Conservation (phyloP, 2,888 invertebrate genomes). For the Asteroscopus sphinx region DNA sequence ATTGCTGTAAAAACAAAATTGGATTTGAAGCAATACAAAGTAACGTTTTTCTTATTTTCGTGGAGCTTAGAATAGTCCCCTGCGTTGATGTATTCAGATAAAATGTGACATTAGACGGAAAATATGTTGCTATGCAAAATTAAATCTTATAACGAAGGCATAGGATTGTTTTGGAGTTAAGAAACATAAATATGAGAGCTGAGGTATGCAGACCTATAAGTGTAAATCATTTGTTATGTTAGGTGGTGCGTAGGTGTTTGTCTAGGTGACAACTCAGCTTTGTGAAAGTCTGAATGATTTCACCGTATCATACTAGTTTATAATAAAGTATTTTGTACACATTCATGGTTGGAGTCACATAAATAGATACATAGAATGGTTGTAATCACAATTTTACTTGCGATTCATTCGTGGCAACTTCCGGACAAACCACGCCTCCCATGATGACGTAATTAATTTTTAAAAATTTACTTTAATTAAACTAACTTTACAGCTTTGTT, state of each 20-base stretch:
- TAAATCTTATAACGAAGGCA: conserved; percentile 12
- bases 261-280: conserved; percentile 9
- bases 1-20: conserved; percentile 43
- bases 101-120: conserved; percentile 30
- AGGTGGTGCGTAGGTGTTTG: conserved; percentile 15
- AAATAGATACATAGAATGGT: too few relatives aligned
- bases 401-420: too few relatives aligned
- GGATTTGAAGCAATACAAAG: conserved; percentile 28
- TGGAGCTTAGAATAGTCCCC: conserved; percentile 29
- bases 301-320: too few relatives aligned
- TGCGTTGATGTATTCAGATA: conserved; percentile 40
- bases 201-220: conserved; percentile 21
- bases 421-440: too few relatives aligned
- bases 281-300: conserved; percentile 2
- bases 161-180: conserved; percentile 19
- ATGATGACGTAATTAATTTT: too few relatives aligned
- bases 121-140: conserved; percentile 26
- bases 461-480: too few relatives aligned
- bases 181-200: conserved; percentile 9
- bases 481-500: too few relatives aligned
- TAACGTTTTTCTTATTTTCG: conserved; percentile 21
- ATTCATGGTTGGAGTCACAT: too few relatives aligned
- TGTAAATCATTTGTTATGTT: conserved; percentile 37
- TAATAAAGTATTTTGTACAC: too few relatives aligned
- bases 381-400: too few relatives aligned